These are phyloP conservation scores for Ectropis crepuscularia DNA, from an alignment of 2,888 invertebrate species.

Conservation along the genomic window DNA sequence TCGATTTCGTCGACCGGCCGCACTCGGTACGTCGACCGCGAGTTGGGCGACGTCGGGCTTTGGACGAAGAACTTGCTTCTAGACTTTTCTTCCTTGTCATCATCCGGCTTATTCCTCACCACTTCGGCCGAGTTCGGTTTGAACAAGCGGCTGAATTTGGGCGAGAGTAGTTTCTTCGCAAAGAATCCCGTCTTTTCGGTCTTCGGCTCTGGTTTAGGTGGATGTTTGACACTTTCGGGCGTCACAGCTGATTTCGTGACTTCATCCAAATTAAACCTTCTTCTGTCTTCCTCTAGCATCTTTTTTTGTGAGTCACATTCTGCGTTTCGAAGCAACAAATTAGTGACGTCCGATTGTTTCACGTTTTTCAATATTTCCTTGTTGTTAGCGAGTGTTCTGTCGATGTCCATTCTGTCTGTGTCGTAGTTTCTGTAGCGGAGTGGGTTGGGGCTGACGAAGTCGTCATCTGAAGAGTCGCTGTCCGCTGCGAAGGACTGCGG, in stretches of 20 bases:
- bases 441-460: slow-evolving; percentile 29
- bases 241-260: slow-evolving; percentile 56
- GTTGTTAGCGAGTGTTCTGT: slow-evolving; percentile 52
- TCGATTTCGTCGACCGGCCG: slow-evolving; percentile 51
- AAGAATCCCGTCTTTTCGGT: slow-evolving; percentile 58
- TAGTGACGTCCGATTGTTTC: slow-evolving; percentile 64
- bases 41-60: slow-evolving; percentile 63
- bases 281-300: slow-evolving; percentile 58
- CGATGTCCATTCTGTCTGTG: slow-evolving; percentile 55
- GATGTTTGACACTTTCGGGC: slow-evolving; percentile 61
- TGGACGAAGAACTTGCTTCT: slow-evolving; percentile 77
- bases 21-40: slow-evolving; percentile 61
- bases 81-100: slow-evolving; percentile 64
- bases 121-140: slow-evolving; percentile 66
- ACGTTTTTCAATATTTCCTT: slow-evolving; percentile 51
- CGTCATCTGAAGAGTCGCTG: slow-evolving; percentile 58
- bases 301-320: slow-evolving; percentile 54
- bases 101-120: slow-evolving; percentile 52
- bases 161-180: slow-evolving; percentile 72
- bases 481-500: slow-evolving; percentile 37
- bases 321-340: slow-evolving; percentile 56
- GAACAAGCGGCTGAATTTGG: slow-evolving; percentile 74
- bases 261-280: slow-evolving; percentile 67
- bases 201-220: slow-evolving; percentile 58
- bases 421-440: slow-evolving; percentile 53